These are phyloP conservation scores for Odontomyia ornata DNA, from an alignment of 2,888 invertebrate genomes.

Conservation along the genomic window DNA sequence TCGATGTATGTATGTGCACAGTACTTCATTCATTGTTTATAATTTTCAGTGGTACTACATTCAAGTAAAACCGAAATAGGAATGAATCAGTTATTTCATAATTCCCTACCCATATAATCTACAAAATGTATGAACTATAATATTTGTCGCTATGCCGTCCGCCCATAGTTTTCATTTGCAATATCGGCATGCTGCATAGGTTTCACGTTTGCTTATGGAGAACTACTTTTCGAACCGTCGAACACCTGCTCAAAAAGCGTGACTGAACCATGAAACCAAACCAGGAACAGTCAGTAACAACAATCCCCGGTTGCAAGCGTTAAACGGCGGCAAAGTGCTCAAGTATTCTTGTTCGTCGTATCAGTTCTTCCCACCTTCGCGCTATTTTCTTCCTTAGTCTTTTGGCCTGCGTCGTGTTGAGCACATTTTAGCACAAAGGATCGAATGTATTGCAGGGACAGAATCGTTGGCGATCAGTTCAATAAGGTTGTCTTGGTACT, in stretches of 20 bases:
- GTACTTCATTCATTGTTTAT: too few species aligned
- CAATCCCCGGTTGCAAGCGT: background rate
- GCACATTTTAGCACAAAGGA: background rate
- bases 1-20: too few species aligned
- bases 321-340: background rate
- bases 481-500: too few species aligned
- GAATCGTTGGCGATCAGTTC: too few species aligned
- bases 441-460: background rate
- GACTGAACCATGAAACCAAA: slow-evolving; percentile 34
- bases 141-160: background rate
- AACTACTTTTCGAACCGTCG: background rate
- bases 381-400: background rate
- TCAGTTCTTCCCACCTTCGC: slow-evolving; percentile 23
- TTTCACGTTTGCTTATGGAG: background rate
- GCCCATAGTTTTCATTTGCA: background rate
- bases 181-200: background rate
- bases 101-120: too few species aligned
- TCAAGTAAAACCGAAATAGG: too few species aligned
- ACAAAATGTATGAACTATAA: background rate
- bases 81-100: too few species aligned
- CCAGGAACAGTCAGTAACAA: slow-evolving; percentile 18
- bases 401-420: background rate
- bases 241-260: slow-evolving; percentile 42
- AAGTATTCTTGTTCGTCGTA: slow-evolving; percentile 7
- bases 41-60: too few species aligned